Base-by-base conservation (phyloP, 2,888 invertebrate genomes). In the Copidosoma aretas region DNA sequence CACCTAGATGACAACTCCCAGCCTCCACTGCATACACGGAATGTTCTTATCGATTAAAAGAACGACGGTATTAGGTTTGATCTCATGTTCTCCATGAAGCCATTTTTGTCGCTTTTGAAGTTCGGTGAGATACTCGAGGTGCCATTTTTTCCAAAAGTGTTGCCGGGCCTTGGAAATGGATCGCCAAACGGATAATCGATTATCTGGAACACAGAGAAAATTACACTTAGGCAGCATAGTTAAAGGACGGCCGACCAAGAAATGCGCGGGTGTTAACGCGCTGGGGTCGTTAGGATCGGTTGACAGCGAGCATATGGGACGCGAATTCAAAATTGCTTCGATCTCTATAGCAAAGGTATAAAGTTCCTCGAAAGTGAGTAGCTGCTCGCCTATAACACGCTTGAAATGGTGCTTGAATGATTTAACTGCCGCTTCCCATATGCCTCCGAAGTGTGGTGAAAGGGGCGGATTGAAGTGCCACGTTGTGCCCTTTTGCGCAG, bases 401-500 rank as follows among this genome's bases (percentile, higher is more conserved):
- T 52, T 25, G 17, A 76, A 24, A 64, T 77, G 77, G 57, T 68
- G 70, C 60, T 78, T 78, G 0, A 72, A 72, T 0, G 71, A 72
- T 60, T 68, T 72, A 1, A 71, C 64, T 8, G 67, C 56, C 1
- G 66, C 41, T 54, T 67, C 64, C 68, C 69, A 67, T 39, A 69
- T 46, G 19, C 69, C 71, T 1, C 71, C 65, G 21, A 72, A 65
- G 39, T 72, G 64, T 24, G 70, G 72, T 1, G 70, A n/a, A 22
- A 17, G 57, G 5, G 70, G 32, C 8, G 32, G 32, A 32, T 32
- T 32, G 8, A 32, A 32, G n/a, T n/a, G n/a, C n/a, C n/a, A n/a
- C n/a, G n/a, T n/a, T n/a, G n/a, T n/a, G n/a, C n/a, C 17, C 4
- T 17, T 74, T 71, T 8, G 79, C 80, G 10, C 80, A 80, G 1